Conservation (phyloP, 2,888 invertebrate genomes). For the Drosophila fulvimacula region DNA sequence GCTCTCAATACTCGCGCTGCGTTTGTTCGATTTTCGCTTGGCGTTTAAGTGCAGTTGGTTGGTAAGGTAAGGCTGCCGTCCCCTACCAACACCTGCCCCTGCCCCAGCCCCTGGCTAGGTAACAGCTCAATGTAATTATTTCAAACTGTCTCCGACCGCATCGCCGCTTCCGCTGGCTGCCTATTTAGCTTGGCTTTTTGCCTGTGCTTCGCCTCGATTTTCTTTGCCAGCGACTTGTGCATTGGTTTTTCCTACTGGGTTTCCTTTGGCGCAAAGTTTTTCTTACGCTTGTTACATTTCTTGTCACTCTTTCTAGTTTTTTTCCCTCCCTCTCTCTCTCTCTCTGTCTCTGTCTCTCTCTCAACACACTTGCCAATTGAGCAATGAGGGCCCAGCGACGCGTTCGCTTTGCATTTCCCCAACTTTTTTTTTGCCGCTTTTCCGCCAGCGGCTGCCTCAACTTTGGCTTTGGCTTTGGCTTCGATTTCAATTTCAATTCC, state of each 20-base stretch:
- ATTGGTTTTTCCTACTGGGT: slow-evolving; percentile 49
- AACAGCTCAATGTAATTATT: slow-evolving; percentile 69
- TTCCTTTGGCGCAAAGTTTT: slow-evolving; percentile 65
- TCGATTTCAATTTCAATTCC: slow-evolving; percentile 62
- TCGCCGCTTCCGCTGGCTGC: slow-evolving; percentile 62
- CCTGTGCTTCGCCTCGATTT: slow-evolving; percentile 9
- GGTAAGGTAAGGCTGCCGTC: slow-evolving; percentile 31
- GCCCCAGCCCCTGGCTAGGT: neutral
- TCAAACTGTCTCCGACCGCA: slow-evolving; percentile 68
- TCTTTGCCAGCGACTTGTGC: slow-evolving; percentile 32
- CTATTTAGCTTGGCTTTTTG: slow-evolving; percentile 36
- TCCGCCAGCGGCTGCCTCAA: slow-evolving; percentile 10
- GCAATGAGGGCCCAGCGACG: slow-evolving; percentile 62
- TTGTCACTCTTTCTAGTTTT: slow-evolving; percentile 45
- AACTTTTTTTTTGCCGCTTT: slow-evolving; percentile 9
- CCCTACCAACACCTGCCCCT: neutral
- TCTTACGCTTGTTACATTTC: slow-evolving; percentile 65
- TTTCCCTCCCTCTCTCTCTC: too few relatives aligned
- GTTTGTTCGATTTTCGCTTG: slow-evolving; percentile 55
- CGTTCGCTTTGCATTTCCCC: slow-evolving; percentile 34
- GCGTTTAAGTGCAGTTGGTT: slow-evolving; percentile 43
- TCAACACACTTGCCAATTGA: slow-evolving; percentile 72
- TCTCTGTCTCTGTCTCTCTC: neutral
- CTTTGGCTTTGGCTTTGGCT: slow-evolving; percentile 23
- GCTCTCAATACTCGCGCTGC: slow-evolving; percentile 41